Evolutionary conservation across 2,888 invertebrate genomes (phyloP), one percentile per base, ranked within the genome.

Genomic region (Rhingia rostrata): DNA sequence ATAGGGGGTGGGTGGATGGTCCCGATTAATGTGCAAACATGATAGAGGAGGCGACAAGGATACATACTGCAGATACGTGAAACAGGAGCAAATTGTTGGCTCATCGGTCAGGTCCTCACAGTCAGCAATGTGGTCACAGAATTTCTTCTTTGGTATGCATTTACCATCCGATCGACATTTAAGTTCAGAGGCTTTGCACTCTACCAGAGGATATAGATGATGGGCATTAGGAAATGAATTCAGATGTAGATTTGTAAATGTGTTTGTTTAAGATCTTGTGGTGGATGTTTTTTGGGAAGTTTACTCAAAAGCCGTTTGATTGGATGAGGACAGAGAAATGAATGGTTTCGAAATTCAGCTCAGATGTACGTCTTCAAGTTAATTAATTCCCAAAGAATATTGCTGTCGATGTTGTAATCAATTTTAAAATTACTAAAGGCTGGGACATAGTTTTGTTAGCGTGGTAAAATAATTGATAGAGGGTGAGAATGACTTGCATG

Each of bases 91-190:
- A 10, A 91, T 91, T 0, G 90, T 90, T 0, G 95, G 94, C 88
- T 97, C 97, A 88, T 97, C 97, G 4, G 94, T 94, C 12, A 92
- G 92, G 88, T 96, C 96, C 0, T 92, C 93, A 88, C 97, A 97
- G 88, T 96, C 95, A 39, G 93, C 90, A 0, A 91, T 89, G 10
- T 93, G 93, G 88, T 97, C 93, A 88, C 95, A 95, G 88, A 95
- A 96, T 43, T 93, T 91, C 37, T 93, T 92, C 88, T 96, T 96
- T 0, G 93, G 92, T 7, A 96, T 90, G 89, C 97, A 97, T 79
- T 93, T 93, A 1, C 94, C 94, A 86, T 94, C 94, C 6, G 90
- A 91, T 88, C 96, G 97, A 88, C 93, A 94, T 74, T 89, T 89
- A 86, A 96, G 90, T 88, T 96, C 93, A 0, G 93, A 93, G 12